Conservation (phyloP, 1,140 invertebrate genomes). For the Marisa cornuarietis region DNA sequence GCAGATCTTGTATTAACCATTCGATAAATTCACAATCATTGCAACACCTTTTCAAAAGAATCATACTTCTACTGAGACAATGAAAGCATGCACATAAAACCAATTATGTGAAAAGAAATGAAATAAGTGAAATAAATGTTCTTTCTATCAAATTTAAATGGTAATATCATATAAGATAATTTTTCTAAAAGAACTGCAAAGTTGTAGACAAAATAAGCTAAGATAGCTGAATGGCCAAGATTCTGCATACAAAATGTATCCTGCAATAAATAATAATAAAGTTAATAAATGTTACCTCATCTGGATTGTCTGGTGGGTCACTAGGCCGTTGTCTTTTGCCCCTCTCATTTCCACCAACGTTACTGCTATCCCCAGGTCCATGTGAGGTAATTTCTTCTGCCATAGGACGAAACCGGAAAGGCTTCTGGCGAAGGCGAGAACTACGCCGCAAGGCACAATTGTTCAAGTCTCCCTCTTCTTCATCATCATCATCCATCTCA, state of each 20-base stretch:
- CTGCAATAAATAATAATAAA: not conserved
- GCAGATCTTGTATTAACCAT: too few species aligned
- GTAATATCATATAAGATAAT: too few species aligned
- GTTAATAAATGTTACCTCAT: slow-evolving; percentile 15
- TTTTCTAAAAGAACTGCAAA: not conserved
- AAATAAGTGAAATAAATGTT: too few species aligned
- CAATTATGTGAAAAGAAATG: too few species aligned
- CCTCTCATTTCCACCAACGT: slow-evolving; percentile 66
- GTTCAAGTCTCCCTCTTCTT: slow-evolving; percentile 35
- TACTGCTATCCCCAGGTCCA: slow-evolving; percentile 62
- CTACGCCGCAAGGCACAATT: slow-evolving; percentile 68
- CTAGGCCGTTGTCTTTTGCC: slow-evolving; percentile 22
- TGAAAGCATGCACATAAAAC: too few species aligned
- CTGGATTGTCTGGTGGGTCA: slow-evolving; percentile 29
- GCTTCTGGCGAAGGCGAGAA: slow-evolving; percentile 71
- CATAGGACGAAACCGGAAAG: slow-evolving; percentile 57
- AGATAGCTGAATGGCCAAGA: not conserved
- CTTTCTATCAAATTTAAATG: too few species aligned
- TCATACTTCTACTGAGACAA: too few species aligned
- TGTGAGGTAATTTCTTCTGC: slow-evolving; percentile 66
- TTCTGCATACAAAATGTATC: not conserved
- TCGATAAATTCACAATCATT: too few species aligned
- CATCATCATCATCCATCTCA: slow-evolving; percentile 32
- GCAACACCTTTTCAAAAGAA: too few species aligned
- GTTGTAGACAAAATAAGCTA: not conserved